Conservation (phyloP, 2,113 vertebrate species). For the Heterochromis multidens region DNA sequence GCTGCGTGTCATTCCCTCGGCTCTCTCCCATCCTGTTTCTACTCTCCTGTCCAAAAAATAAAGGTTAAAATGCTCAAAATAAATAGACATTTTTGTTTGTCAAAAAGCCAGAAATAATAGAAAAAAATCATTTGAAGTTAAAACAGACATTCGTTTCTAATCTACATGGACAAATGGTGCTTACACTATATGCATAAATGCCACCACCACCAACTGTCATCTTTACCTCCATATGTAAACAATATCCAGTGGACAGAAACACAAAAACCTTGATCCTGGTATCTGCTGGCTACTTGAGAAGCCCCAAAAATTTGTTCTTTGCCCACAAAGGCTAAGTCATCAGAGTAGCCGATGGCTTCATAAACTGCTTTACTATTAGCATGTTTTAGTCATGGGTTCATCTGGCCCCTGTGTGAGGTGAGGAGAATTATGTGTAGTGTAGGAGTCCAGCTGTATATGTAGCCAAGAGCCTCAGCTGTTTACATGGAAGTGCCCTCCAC, state of each 20-base stretch:
- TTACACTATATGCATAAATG: too few relatives aligned
- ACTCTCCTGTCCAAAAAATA: not conserved
- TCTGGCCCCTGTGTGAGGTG: not conserved
- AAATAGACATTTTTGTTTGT: not conserved
- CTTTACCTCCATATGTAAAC: not conserved
- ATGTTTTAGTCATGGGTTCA: not conserved
- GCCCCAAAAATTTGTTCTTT: not conserved
- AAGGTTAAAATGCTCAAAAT: not conserved
- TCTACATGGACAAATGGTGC: not conserved
- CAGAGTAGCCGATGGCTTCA: not conserved
- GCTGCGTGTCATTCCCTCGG: not conserved
- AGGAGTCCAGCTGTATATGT: not conserved
- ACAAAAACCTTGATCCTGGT: not conserved
- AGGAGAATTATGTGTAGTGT: not conserved
- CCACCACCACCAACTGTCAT: too few relatives aligned
- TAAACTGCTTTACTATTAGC: not conserved
- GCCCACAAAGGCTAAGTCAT: not conserved
- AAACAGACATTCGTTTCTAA: not conserved
- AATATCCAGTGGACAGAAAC: not conserved
- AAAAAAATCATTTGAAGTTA: not conserved
- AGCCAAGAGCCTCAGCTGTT: slow-evolving; percentile 22
- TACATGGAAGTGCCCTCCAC: not conserved
- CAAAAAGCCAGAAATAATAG: not conserved
- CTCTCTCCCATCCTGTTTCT: not conserved
- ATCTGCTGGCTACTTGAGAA: not conserved